Percentiles rank a stretch among this genome's conserved stretches.
Conservation (phyloP, 1,140 invertebrate species). For the Planococcus citri region DNA sequence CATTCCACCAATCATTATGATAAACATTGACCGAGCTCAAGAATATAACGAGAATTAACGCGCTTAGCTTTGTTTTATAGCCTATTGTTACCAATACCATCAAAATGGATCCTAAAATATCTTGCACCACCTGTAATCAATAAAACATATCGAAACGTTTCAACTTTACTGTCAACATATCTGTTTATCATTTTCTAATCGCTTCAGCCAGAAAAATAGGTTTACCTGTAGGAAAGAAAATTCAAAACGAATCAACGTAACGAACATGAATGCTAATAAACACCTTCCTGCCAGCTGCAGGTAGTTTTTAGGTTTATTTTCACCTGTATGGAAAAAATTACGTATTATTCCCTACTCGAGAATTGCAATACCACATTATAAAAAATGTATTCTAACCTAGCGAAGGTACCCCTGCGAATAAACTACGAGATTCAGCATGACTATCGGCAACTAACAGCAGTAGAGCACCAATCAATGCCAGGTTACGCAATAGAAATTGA, state of each 20-base stretch:
- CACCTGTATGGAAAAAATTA: slow-evolving; percentile 37
- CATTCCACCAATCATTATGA: slow-evolving; percentile 96
- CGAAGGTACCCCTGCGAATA: slow-evolving; percentile 96
- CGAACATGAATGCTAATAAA: slow-evolving; percentile 96
- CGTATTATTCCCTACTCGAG: too few relatives aligned
- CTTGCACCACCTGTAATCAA: slow-evolving; percentile 59
- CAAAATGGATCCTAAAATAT: slow-evolving; percentile 81
- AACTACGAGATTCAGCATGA: slow-evolving; percentile 73
- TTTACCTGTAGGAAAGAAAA: slow-evolving; percentile 71
- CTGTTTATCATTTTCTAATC: too few relatives aligned
- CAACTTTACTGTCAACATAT: not conserved
- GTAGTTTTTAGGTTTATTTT: slow-evolving; percentile 97
- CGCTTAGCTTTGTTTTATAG: slow-evolving; percentile 97
- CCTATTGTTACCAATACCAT: slow-evolving; percentile 95
- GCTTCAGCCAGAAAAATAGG: too few relatives aligned
- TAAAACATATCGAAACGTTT: slow-evolving; percentile 27
- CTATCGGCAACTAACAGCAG: slow-evolving; percentile 90
- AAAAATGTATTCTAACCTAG: slow-evolving; percentile 41
- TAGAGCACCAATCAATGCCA: slow-evolving; percentile 91
- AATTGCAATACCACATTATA: not conserved
- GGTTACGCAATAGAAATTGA: slow-evolving; percentile 88
- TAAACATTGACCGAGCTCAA: slow-evolving; percentile 86
- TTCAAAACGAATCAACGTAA: slow-evolving; percentile 90
- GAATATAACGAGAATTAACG: slow-evolving; percentile 82
- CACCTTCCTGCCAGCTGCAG: slow-evolving; percentile 91